These are phyloP conservation scores for Syritta pipiens DNA, from an alignment of 2,888 invertebrate species.

Conservation along the genomic window DNA sequence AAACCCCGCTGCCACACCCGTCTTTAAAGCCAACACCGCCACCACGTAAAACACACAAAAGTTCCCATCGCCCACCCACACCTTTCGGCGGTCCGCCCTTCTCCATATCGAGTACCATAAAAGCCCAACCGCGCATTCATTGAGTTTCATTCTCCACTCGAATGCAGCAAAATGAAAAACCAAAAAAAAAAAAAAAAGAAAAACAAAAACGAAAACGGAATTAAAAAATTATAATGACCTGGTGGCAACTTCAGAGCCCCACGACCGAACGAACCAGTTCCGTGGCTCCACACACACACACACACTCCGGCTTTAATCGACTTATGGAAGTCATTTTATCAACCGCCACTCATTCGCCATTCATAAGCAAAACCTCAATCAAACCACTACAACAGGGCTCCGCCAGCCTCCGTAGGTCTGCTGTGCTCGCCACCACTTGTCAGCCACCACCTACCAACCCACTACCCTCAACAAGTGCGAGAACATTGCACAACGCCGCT, in stretches of 20 bases:
- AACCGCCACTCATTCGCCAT: conserved; percentile 68
- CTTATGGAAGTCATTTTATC: conserved; percentile 67
- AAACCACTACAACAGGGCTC: conserved; percentile 51
- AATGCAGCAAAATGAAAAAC: neutral
- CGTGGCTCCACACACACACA: neutral
- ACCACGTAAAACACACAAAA: conserved; percentile 10
- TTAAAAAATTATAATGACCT: conserved; percentile 63
- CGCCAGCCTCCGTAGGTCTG: conserved; percentile 32
- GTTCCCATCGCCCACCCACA: conserved; percentile 28
- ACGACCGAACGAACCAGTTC: conserved; percentile 11
- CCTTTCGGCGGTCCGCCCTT: conserved; percentile 16
- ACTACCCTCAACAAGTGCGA: conserved; percentile 67
- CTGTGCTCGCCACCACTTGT: conserved; percentile 15
- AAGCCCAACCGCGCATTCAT: conserved; percentile 55
- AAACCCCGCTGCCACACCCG: neutral
- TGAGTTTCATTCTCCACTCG: conserved; percentile 49
- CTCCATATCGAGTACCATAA: conserved; percentile 30
- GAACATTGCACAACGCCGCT: conserved; percentile 59
- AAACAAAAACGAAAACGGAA: conserved; percentile 17
- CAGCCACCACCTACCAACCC: conserved; percentile 39
- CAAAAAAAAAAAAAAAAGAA: conserved; percentile 2
- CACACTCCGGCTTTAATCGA: conserved; percentile 54
- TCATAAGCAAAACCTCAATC: conserved; percentile 67
- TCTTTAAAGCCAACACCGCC: conserved; percentile 27
- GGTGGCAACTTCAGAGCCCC: conserved; percentile 15